Conservation (phyloP, 2,113 vertebrate genomes). For the Geothlypis trichas region DNA sequence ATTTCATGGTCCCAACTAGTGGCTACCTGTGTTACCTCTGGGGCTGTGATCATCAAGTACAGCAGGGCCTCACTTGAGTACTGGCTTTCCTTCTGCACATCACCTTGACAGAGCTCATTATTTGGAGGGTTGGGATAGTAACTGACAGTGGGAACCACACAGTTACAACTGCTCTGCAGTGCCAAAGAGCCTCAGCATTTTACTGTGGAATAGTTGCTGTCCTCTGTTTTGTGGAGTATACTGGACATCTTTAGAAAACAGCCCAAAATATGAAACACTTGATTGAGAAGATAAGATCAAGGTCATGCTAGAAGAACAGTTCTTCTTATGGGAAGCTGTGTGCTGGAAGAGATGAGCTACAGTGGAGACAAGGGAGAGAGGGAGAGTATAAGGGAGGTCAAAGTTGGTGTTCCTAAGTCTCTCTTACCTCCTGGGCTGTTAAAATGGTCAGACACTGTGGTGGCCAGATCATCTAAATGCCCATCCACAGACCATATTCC, state of each 20-base stretch:
- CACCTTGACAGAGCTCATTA: background rate
- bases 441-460: background rate
- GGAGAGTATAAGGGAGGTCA: rapidly evolving
- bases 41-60: background rate
- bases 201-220: background rate
- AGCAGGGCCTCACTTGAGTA: background rate
- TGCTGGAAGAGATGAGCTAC: background rate
- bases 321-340: background rate
- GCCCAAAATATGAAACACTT: background rate
- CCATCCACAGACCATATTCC: background rate
- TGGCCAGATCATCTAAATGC: background rate
- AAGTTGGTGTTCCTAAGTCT: background rate
- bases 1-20: background rate
- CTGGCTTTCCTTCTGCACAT: background rate
- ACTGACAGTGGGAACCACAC: background rate
- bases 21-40: background rate
- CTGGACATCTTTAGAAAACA: background rate
- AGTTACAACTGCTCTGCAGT: background rate
- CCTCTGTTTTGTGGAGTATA: background rate
- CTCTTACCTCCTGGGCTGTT: background rate
- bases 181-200: background rate
- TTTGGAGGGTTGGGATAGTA: background rate
- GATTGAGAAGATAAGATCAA: background rate
- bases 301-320: background rate
- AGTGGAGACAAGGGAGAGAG: background rate